Base-by-base conservation (phyloP, 2,113 vertebrate genomes). In the Nasalis larvatus region DNA sequence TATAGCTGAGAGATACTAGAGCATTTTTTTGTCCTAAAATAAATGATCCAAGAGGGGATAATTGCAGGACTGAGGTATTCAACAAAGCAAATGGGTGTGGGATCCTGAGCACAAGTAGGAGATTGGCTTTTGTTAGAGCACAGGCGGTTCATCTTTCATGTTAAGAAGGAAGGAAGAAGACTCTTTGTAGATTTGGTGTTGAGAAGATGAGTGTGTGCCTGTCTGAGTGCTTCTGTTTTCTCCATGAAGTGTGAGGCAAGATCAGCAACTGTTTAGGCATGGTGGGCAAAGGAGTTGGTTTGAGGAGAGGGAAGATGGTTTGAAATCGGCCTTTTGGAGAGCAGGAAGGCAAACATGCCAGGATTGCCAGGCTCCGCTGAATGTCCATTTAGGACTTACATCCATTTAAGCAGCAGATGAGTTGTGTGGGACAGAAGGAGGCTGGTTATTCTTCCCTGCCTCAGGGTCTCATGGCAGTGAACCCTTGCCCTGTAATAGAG, bases 211-310 rank as follows among this genome's bases (percentile, higher is more conserved):
- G 12, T 25, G n/a, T 54, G 10, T 71, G 10, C 91, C 84, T 84
- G 8, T 93, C 80, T 86, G 69, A 63, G 74, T 68, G 47, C 77
- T 94, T 58, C 37, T 87, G 25, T 83, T 91, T 93, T 94, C 56
- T 87, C 89, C 20, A 17, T 84, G 58, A 95, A 94, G 47, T 66
- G 1, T 81, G 54, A 88, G 69, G 14, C 4, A 76, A 3, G 30
- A 18, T 83, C 66, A 96, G 54, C 69, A 63, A 37, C 76, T 73
- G 0, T 66, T 47, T 63, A 78, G 21, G 45, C 76, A 27, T 8
- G 80, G 17, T 42, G 21, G 32, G 2, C 6, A 20, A 78, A 21
- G 52, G 20, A 40, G 12, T 69, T 80, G 42, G 58, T 83, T 58
- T 69, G 63, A 88, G n/a, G 45, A 69, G 30, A 96, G 56, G 21